Base-by-base conservation (phyloP, 2,113 vertebrate genomes). In the Caretta caretta region DNA sequence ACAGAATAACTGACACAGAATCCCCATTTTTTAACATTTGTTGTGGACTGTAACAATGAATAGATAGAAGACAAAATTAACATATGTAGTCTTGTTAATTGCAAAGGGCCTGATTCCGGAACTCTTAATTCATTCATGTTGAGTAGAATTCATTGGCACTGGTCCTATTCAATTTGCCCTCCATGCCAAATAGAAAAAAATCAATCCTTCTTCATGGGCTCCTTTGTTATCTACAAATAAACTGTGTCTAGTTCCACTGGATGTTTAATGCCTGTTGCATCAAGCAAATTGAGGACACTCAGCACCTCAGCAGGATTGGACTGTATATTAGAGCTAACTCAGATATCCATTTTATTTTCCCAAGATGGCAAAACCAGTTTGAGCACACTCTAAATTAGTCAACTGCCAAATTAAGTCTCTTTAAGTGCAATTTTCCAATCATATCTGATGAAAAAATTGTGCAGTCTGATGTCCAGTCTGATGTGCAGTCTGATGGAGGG, bases 361-460 rank as follows among this genome's bases (percentile, higher is more conserved):
- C 46, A 75, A 51, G 75, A 75, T 90, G 82, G 59, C 50, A 93
- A 91, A 95, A 93, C n/a, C 92, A 90, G 91, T 79, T 50, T 94
- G 38, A 91, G 93, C 14, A 38, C 9, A 38, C 9, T 10, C n/a
- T 14, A 22, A 72, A 38, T 38, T 72, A 7, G n/a, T 72, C 31
- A 72, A 72, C 65, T 72, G 19, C 35, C 57, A 89, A 95, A 87
- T 22, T 0, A 87, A 83, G 24, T 6, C 75, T 19, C 13, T 25
- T 92, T 90, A 89, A 93, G 65, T 86, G 56, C 86, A 79, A 87
- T 90, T 16, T 20, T 75, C 90, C 3, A 10, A 1, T 90, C 42
- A 87, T 49, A 31, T 17, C 90, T 49, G 31, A 80, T 89, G 56
- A 53, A 94, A 95, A 50, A 1, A 12, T 54, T 12, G 10, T 54